These are phyloP conservation scores for Staurois parvus DNA, from an alignment of 2,797 vertebrate species.

Conservation along the genomic window DNA sequence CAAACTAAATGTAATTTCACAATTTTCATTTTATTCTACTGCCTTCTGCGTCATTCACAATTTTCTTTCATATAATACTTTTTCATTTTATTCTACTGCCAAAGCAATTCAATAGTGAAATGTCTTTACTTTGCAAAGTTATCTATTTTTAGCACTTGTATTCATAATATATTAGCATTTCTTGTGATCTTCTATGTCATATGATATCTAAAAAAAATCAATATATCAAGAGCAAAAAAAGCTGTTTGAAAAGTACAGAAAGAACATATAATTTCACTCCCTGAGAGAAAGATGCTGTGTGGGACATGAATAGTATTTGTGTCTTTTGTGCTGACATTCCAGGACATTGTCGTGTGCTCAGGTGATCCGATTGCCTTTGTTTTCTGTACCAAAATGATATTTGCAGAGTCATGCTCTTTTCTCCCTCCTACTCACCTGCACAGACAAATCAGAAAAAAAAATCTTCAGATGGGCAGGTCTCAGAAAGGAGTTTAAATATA, in stretches of 20 bases:
- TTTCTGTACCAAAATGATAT: neutral
- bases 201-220: too few relatives aligned
- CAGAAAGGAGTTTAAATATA: conserved; percentile 14
- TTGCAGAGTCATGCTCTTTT: conserved; percentile 26
- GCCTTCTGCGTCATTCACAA: too few relatives aligned
- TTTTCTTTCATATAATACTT: too few relatives aligned
- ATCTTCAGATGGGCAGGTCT: neutral
- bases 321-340: neutral
- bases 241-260: neutral
- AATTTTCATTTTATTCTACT: too few relatives aligned
- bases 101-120: too few relatives aligned
- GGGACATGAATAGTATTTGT: neutral
- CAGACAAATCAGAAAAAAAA: neutral
- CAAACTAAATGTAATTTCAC: too few relatives aligned
- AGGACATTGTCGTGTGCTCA: neutral
- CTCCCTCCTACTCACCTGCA: neutral
- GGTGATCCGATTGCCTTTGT: neutral
- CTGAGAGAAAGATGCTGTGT: neutral
- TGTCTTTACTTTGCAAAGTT: too few relatives aligned
- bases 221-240: neutral
- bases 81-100: too few relatives aligned
- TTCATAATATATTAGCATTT: too few relatives aligned
- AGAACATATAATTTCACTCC: neutral
- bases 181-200: too few relatives aligned
- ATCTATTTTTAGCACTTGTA: too few relatives aligned